Percentiles rank a stretch among this genome's conserved stretches.
phyloP scores from a whole-genome alignment of 1,140 invertebrate species.

The Bombus waltoni region DNA sequence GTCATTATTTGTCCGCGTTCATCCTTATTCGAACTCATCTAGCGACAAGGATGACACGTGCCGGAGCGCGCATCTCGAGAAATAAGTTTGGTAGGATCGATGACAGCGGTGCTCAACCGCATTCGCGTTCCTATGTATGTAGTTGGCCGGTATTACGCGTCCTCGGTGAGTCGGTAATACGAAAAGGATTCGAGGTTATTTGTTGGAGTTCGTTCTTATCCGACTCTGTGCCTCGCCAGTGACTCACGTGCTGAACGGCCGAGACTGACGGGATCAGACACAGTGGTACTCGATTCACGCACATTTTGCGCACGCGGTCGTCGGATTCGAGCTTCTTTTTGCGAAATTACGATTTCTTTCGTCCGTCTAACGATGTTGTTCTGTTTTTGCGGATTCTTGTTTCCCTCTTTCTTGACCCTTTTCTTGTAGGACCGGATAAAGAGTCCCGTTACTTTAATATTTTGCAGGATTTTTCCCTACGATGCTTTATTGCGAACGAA shows the following conservation, averaged over 20 bases:
- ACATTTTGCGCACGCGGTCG: background rate
- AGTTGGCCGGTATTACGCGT: background rate
- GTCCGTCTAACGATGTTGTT: background rate
- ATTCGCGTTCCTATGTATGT: no score
- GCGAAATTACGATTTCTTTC: background rate
- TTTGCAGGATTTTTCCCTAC: background rate
- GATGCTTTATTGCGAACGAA: no score
- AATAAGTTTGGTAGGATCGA: conserved; percentile 48
- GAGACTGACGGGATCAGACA: conserved; percentile 53
- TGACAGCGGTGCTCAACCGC: conserved; percentile 39
- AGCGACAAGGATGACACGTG: conserved; percentile 48
- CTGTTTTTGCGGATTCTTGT: background rate
- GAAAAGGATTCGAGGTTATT: conserved; percentile 62
- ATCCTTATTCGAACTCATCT: conserved; percentile 47
- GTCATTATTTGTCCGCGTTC: conserved; percentile 36
- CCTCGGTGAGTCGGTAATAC: conserved; percentile 10
- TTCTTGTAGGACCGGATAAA: background rate
- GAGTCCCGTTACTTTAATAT: background rate
- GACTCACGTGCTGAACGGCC: conserved; percentile 61
- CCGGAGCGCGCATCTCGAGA: conserved; percentile 18
- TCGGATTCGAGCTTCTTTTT: background rate
- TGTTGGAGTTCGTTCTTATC: conserved; percentile 67
- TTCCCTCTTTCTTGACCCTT: background rate
- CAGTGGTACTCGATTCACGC: conserved; percentile 54
- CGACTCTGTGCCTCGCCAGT: conserved; percentile 57